phyloP scores from a whole-genome alignment of 2,888 invertebrate genomes.

The Cyclophora albipunctata region DNA sequence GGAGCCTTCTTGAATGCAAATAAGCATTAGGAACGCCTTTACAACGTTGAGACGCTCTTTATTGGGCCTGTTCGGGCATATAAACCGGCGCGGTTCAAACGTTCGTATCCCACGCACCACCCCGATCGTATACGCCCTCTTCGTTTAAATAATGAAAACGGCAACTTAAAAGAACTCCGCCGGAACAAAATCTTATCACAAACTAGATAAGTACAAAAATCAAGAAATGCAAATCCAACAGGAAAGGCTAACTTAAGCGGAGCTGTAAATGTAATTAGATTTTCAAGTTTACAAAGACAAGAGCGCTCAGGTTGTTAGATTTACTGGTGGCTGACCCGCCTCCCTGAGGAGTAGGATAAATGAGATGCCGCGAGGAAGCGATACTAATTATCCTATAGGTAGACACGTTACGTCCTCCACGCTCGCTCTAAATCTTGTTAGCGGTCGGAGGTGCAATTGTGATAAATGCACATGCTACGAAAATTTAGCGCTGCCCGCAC shows the following conservation, averaged over 20 bases:
- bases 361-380: conserved; percentile 69
- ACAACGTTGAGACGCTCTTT: conserved; percentile 66
- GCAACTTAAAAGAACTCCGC: conserved; percentile 33
- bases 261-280: conserved; percentile 74
- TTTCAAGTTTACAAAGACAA: conserved; percentile 73
- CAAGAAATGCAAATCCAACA: conserved; percentile 65
- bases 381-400: conserved; percentile 72
- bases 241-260: conserved; percentile 62
- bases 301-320: conserved; percentile 71
- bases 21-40: conserved; percentile 71
- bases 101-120: conserved; percentile 39
- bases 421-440: conserved; percentile 61
- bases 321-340: conserved; percentile 71
- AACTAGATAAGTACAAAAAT: conserved; percentile 46
- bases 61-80: conserved; percentile 61
- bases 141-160: conserved; percentile 27
- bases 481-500: conserved; percentile 35
- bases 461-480: conserved; percentile 48
- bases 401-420: conserved; percentile 51
- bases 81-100: conserved; percentile 51
- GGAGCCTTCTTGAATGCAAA: conserved; percentile 71
- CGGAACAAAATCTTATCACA: conserved; percentile 47
- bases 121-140: conserved; percentile 27
- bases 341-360: conserved; percentile 67
- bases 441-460: conserved; percentile 53